Percentiles rank a stretch among this genome's conserved stretches.
Conservation (phyloP, 2,113 vertebrate species). For the Zosterops pallidus region DNA sequence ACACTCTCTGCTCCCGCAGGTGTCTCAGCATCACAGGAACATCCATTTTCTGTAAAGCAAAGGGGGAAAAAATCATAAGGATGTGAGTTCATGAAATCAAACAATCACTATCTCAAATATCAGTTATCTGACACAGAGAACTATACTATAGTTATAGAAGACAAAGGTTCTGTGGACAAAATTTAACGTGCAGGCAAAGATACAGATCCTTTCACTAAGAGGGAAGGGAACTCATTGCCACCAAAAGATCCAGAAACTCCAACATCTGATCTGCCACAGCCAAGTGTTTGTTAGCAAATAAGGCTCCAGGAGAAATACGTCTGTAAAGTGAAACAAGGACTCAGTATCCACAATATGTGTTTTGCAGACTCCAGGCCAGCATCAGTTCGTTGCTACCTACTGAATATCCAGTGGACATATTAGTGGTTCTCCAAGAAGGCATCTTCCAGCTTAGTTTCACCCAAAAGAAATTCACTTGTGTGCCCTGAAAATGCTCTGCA, state of each 20-base stretch:
- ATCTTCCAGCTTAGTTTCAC: neutral
- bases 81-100: neutral
- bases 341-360: neutral
- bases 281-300: neutral
- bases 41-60: constrained; percentile 83
- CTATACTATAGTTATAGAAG: neutral
- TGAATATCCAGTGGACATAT: neutral
- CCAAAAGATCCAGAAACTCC: neutral
- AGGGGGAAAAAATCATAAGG: neutral
- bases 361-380: neutral
- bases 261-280: neutral
- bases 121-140: neutral
- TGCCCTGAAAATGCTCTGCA: neutral
- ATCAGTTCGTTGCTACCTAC: neutral
- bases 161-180: neutral
- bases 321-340: neutral
- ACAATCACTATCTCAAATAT: neutral
- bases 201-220: neutral
- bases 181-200: neutral
- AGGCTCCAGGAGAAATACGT: fast-evolving
- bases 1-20: constrained; percentile 90
- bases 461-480: neutral
- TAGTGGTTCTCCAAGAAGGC: neutral
- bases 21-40: constrained; percentile 88
- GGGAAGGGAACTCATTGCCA: neutral